Conservation (phyloP, 2,113 vertebrate genomes). For the Percina caprodes region DNA sequence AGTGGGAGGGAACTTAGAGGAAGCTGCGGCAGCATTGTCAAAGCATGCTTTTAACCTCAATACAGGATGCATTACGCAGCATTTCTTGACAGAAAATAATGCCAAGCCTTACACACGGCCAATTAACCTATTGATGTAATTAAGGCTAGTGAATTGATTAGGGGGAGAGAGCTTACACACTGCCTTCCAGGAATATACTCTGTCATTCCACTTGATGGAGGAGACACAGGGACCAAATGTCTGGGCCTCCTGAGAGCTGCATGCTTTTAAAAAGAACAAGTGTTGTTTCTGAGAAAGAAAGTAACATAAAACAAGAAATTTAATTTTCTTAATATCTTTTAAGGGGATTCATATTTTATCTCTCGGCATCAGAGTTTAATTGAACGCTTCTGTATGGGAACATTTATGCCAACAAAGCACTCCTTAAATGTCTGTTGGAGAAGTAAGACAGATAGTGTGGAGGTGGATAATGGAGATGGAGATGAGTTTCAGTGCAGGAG, state of each 20-base stretch:
- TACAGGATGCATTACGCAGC: constrained; percentile 62
- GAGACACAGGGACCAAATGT: constrained; percentile 6
- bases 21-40: constrained; percentile 32
- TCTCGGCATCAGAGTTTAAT: constrained; percentile 46
- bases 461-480: constrained; percentile 46
- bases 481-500: constrained; percentile 22
- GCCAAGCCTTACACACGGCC: constrained; percentile 58
- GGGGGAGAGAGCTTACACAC: constrained; percentile 52
- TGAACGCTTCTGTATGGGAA: constrained; percentile 47
- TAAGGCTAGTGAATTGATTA: constrained; percentile 81
- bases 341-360: constrained; percentile 60
- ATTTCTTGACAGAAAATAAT: constrained; percentile 56
- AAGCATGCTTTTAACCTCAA: constrained; percentile 46
- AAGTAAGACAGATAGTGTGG: constrained; percentile 52
- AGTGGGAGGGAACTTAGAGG: constrained; percentile 2
- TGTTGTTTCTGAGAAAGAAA: constrained; percentile 16
- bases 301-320: constrained; percentile 18
- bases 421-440: constrained; percentile 57
- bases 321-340: constrained; percentile 60
- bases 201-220: constrained; percentile 62
- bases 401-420: constrained; percentile 74
- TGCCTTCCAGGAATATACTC: constrained; percentile 73
- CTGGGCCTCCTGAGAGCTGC: background rate
- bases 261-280: constrained; percentile 37
- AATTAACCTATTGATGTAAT: constrained; percentile 84